A percentile compares a stretch with the other conserved stretches of the same genome.
Evolutionary conservation across 2,113 vertebrate species (phyloP).

Genomic region (Poeciliopsis retropinna): DNA sequence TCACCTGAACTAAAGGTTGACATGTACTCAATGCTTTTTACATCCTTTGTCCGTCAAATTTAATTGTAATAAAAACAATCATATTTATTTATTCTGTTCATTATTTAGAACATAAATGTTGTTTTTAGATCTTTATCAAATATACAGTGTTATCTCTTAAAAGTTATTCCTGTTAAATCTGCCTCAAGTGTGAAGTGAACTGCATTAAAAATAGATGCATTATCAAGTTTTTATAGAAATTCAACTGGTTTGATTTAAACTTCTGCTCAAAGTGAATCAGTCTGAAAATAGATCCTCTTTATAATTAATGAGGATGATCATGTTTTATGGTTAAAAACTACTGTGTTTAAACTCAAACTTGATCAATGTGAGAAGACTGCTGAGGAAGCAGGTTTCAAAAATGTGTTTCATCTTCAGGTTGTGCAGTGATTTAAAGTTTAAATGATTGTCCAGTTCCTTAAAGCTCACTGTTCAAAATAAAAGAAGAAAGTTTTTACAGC

Average conservation of each 20-base stretch:
- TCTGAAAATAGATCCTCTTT: constrained; percentile 1
- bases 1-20: background rate
- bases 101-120: no score
- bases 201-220: background rate
- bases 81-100: no score
- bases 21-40: background rate
- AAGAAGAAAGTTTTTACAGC: no score
- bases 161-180: background rate
- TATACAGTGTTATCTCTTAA: background rate
- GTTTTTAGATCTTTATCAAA: background rate
- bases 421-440: constrained; percentile 9
- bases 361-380: background rate
- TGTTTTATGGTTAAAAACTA: constrained; percentile 6
- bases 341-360: background rate
- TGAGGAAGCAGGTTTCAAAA: background rate
- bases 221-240: background rate
- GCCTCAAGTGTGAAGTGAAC: constrained; percentile 1
- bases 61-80: no score
- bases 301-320: background rate
- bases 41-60: background rate
- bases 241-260: background rate
- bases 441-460: constrained; percentile 5
- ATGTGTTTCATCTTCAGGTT: background rate
- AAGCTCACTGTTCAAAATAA: background rate
- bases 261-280: constrained; percentile 4